These are phyloP conservation scores for Maniola jurtina DNA, from an alignment of 1,140 invertebrate species.

Conservation along the genomic window DNA sequence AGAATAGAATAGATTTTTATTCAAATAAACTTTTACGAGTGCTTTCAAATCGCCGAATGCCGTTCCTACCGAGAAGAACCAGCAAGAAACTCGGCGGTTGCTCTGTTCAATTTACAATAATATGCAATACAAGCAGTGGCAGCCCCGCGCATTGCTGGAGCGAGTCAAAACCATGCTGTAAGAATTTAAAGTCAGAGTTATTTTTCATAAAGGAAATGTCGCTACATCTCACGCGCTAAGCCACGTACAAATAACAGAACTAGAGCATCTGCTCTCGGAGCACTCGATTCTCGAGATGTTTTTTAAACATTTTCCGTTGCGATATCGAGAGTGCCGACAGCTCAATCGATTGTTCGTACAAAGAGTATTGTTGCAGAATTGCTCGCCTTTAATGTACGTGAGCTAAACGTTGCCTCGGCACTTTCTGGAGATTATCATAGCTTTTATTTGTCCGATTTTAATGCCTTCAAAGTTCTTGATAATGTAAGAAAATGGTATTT, in stretches of 20 bases:
- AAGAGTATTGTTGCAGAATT: slow-evolving; percentile 35
- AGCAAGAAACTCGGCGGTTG: too few species aligned
- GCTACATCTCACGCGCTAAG: slow-evolving; percentile 13
- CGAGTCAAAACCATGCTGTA: too few species aligned
- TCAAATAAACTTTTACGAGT: too few species aligned
- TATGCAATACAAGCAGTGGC: too few species aligned
- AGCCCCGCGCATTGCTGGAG: too few species aligned
- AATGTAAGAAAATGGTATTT: too few species aligned
- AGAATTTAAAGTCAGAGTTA: too few species aligned
- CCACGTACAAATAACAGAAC: slow-evolving; percentile 36
- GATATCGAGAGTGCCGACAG: slow-evolving; percentile 48
- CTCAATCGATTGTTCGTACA: slow-evolving; percentile 42
- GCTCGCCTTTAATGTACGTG: slow-evolving; percentile 15
- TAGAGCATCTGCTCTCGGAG: slow-evolving; percentile 37
- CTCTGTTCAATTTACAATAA: too few species aligned
- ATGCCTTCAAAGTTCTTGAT: too few species aligned
- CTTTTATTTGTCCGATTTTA: not conserved
- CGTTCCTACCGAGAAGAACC: too few species aligned
- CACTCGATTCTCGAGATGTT: slow-evolving; percentile 41
- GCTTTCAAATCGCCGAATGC: too few species aligned
- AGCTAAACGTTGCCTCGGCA: not conserved
- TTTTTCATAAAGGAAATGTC: not conserved
- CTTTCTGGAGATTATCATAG: slow-evolving; percentile 1
- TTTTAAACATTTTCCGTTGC: slow-evolving; percentile 53
- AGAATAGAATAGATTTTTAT: too few species aligned